These are phyloP conservation scores for Panthera uncia DNA, from an alignment of 2,113 vertebrate species.

Conservation along the genomic window DNA sequence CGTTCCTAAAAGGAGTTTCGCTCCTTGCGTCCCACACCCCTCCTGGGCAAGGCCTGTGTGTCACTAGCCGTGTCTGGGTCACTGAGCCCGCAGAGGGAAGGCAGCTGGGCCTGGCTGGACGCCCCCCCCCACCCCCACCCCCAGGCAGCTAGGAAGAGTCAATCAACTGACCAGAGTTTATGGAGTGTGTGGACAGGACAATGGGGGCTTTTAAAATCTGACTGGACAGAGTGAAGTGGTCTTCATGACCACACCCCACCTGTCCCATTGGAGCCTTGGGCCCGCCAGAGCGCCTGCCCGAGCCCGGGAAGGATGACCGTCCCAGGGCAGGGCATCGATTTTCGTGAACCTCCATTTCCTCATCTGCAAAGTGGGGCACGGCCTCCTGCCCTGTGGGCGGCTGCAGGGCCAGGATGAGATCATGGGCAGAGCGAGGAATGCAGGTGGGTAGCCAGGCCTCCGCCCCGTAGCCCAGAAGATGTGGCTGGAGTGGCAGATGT, in stretches of 20 bases:
- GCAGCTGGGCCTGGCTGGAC: not conserved
- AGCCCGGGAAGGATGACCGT: not conserved
- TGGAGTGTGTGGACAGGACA: not conserved
- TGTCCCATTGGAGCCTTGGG: not conserved
- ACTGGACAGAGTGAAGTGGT: not conserved
- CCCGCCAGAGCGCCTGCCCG: not conserved
- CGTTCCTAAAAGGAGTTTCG: slow-evolving; percentile 70
- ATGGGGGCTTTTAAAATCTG: not conserved
- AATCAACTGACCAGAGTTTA: not conserved
- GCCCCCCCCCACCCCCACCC: not conserved
- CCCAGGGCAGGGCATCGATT: not conserved
- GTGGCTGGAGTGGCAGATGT: not conserved
- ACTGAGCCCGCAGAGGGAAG: not conserved
- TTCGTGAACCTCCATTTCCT: not conserved
- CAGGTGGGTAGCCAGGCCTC: slow-evolving; percentile 24
- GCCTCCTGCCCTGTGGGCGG: not conserved
- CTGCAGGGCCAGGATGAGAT: slow-evolving; percentile 31
- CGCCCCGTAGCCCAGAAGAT: not conserved
- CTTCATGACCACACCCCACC: not conserved
- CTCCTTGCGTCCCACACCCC: not conserved
- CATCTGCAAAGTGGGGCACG: not conserved
- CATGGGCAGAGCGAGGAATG: not conserved
- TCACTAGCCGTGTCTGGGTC: not conserved
- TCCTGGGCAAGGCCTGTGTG: not conserved
- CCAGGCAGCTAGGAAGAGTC: not conserved